Evolutionary conservation across 2,888 invertebrate genomes (phyloP), one percentile per base, ranked within the genome.

Genomic region (Tachina lurida): DNA sequence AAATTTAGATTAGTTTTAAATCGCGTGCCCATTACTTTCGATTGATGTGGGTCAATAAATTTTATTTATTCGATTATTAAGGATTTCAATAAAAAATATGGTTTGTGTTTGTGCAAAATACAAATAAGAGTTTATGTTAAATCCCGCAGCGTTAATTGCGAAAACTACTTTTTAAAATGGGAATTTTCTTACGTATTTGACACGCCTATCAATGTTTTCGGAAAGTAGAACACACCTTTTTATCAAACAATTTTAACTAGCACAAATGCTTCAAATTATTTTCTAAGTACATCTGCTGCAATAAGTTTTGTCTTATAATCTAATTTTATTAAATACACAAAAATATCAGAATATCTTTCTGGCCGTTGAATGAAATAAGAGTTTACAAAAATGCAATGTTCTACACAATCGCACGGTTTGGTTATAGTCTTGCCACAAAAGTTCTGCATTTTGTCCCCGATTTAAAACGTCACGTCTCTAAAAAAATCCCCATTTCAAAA

Each of bases 61-160:
- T 62, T 49, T 15, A 54, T 45, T 78, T 45, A 54, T 22, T 49
- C 49, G 13, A 19, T 80, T 75, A 52, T 65, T 58, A 52, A 65
- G 63, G 63, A 65, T 54, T 86, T 75, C 52, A 82, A 60, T 75
- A 43, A 79, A 7, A 49, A 45, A 62, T 79, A 75, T 54, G 82
- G 56, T 67, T 67, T 68, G 56, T 49, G 45, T 63, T 19, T 39
- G 41, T 22, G n/a, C 17, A 65, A 75, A 49, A 67, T 70, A 67
- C 62, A 31, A 3, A 63, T 70, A 52, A 43, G 49, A 58, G 45
- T 54, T 68, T 63, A 15, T 17, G 19, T 56, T 49, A 47, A 58
- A 31, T 82, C 79, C 75, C 71, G 79, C 60, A 56, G 82, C 17
- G 83, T 79, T 79, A 86, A 86, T 71, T 71, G 62, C 45, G n/a